A percentile compares a stretch with the other conserved stretches of the same genome.
phyloP scores from a whole-genome alignment of 1,140 invertebrate species.

The Drosophila ficusphila region DNA sequence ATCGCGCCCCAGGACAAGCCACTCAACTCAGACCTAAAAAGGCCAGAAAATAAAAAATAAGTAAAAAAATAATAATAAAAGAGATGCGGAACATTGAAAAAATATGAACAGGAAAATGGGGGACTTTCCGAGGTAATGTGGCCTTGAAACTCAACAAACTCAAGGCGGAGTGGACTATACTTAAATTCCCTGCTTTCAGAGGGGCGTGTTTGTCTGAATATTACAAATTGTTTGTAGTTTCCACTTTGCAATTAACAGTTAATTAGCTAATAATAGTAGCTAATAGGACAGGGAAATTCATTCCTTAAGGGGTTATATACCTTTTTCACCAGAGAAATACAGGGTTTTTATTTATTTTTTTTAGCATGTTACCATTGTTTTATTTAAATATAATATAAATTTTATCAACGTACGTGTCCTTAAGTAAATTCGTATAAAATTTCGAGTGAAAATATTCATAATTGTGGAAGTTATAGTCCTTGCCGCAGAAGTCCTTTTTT shows the following conservation, averaged over 20 bases:
- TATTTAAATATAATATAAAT: too few species aligned
- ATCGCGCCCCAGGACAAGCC: constrained; percentile 58
- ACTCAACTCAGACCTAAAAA: constrained; percentile 22
- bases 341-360: too few species aligned
- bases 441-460: too few species aligned
- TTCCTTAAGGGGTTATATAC: too few species aligned
- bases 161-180: not conserved
- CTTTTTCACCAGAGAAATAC: too few species aligned
- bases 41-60: constrained; percentile 1
- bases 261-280: not conserved
- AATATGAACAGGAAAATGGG: constrained; percentile 21
- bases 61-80: constrained; percentile 32
- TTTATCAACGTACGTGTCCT: too few species aligned
- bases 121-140: not conserved
- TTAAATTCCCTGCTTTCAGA: constrained; percentile 1
- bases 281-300: not conserved
- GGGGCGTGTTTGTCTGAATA: not conserved
- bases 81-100: constrained; percentile 27
- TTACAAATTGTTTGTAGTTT: constrained; percentile 2
- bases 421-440: too few species aligned
- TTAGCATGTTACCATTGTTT: too few species aligned
- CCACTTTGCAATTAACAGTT: constrained; percentile 1
- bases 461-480: too few species aligned
- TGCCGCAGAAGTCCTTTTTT: too few species aligned
- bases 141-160: constrained; percentile 18